phyloP scores from a whole-genome alignment of 2,888 invertebrate species.

The Pseudanteris insignis region DNA sequence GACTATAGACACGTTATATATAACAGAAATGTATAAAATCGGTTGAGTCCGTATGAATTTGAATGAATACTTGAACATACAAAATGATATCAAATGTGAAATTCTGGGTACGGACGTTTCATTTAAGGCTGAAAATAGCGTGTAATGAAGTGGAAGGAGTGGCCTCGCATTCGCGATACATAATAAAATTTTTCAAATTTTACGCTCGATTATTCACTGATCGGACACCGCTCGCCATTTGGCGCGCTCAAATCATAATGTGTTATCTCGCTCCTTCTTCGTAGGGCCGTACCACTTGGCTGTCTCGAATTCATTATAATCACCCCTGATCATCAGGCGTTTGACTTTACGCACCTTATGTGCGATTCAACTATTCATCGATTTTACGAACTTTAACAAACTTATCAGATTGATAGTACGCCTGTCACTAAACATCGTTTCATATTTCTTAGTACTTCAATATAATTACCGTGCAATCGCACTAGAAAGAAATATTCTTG shows the following conservation, averaged over 20 bases:
- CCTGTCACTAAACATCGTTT: conserved; percentile 12
- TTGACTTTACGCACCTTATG: conserved; percentile 42
- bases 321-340: conserved; percentile 38
- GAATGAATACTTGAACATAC: too few relatives aligned
- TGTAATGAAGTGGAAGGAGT: conserved; percentile 51
- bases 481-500: too few relatives aligned
- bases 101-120: conserved; percentile 31
- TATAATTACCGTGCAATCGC: too few relatives aligned
- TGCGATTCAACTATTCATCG: conserved; percentile 27
- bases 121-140: conserved; percentile 43
- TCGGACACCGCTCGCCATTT: conserved; percentile 55
- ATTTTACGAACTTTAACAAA: conserved; percentile 20
- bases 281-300: conserved; percentile 38
- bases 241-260: conserved; percentile 61
- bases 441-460: background rate
- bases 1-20: too few relatives aligned
- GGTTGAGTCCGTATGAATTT: too few relatives aligned
- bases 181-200: conserved; percentile 65
- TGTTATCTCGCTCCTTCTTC: conserved; percentile 46
- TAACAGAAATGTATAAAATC: too few relatives aligned
- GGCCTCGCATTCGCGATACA: conserved; percentile 42
- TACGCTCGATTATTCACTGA: conserved; percentile 63
- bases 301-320: conserved; percentile 55
- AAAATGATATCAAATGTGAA: conserved; percentile 41
- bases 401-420: conserved; percentile 24